Base-by-base conservation (phyloP, 2,888 invertebrate species). In the Archips crataeganus region DNA sequence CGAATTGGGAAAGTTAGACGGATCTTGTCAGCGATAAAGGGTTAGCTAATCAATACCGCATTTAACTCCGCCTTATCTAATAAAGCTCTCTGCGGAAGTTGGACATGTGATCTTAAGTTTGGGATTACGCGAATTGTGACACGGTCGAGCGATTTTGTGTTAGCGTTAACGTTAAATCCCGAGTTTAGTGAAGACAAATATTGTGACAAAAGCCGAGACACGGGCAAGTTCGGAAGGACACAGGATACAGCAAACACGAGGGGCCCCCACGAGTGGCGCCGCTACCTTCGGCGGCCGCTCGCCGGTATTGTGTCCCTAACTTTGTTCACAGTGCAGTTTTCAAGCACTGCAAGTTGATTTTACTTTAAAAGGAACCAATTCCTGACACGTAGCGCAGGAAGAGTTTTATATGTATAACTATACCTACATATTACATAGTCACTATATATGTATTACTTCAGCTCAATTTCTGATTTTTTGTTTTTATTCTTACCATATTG, bases 21-120 rank as follows among this genome's bases (percentile, higher is more conserved):
- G 87, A 92, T 92, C 93, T 92, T 92, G 91, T 92, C 93, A 93
- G 85, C 90, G 92, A 92, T 93, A 92, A 92, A 93, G 92, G 91
- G 89, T 90, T 89, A 83, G 81, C 86, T 90, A 89, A 90, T 90
- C 89, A 90, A 89, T 88, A 87, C 84, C 81, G 81, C 81, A 81
- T 84, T 83, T 75, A 70, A 70, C 59, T 74, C 69, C 42, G 66
- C 32, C 66, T 74, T 70, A 70, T 74, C 73, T 69, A 68, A 68
- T 70, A 69, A 73, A 69, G 69, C 57, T 65, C 51, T 71, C 32
- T 34, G 15, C 67, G 63, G 64, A 73, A 73, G 64, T 73, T 69
- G 23, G 64, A 74, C 64, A 64, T 70, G 70, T 70, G 70, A 74
- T 74, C 54, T 61, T 39, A 45, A 74, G 60, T 65, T 54, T 36